Conservation (phyloP, 2,888 invertebrate genomes). For the Amphiduros pacificus region DNA sequence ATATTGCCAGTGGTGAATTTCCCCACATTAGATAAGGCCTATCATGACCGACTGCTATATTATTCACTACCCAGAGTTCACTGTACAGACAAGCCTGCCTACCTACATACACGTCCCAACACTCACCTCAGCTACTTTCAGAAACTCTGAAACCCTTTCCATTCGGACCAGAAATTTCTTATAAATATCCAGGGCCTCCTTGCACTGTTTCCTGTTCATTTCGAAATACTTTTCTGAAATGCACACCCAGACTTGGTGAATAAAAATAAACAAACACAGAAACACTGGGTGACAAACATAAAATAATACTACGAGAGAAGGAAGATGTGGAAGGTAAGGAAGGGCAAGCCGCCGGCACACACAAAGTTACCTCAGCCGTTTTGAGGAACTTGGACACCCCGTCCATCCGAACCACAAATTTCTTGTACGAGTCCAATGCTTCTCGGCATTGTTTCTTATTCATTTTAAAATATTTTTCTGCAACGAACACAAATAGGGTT, state of each 20-base stretch:
- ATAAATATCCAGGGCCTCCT: constrained; percentile 96
- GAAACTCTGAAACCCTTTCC: constrained; percentile 97
- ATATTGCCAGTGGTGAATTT: too few relatives aligned
- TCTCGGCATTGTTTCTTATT: constrained; percentile 98
- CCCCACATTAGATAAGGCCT: too few relatives aligned
- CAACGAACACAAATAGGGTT: too few relatives aligned
- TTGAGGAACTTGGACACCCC: constrained; percentile 96
- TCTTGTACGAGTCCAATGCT: constrained; percentile 96
- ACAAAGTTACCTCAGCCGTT: constrained; percentile 64
- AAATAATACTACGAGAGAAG: too few relatives aligned
- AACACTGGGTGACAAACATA: too few relatives aligned
- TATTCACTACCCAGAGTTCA: too few relatives aligned
- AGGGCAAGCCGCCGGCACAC: neutral
- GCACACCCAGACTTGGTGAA: too few relatives aligned
- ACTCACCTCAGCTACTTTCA: constrained; percentile 72
- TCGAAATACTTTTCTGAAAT: constrained; percentile 93
- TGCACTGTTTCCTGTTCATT: constrained; percentile 99
- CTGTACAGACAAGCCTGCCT: too few relatives aligned
- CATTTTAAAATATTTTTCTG: constrained; percentile 99
- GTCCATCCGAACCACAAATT: constrained; percentile 97
- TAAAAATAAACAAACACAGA: too few relatives aligned
- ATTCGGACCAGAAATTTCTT: constrained; percentile 97
- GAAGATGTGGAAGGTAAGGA: too few relatives aligned
- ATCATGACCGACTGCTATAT: too few relatives aligned
- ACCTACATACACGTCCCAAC: neutral